These are phyloP conservation scores for Chitala chitala DNA, from an alignment of 2,113 vertebrate species.

Conservation along the genomic window DNA sequence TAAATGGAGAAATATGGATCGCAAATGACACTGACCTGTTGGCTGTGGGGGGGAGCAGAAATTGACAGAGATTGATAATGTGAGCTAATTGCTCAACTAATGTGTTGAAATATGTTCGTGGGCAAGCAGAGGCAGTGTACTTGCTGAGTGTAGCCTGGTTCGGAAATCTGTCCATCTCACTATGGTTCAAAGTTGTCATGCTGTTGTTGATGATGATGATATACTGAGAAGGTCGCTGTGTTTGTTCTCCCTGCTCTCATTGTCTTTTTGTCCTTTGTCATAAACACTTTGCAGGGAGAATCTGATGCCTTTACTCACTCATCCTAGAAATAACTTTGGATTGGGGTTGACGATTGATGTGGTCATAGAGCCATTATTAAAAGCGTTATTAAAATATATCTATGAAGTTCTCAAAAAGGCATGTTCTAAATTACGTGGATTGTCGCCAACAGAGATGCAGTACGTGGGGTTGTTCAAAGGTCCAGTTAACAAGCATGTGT, in stretches of 20 bases:
- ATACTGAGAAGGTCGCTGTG: slow-evolving; percentile 56
- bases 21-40: slow-evolving; percentile 19
- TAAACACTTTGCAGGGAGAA: slow-evolving; percentile 36
- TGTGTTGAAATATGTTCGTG: too few species aligned
- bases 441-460: too few species aligned
- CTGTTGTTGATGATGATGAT: slow-evolving; percentile 46
- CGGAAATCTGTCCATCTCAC: slow-evolving; percentile 47
- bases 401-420: too few species aligned
- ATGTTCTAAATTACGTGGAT: too few species aligned
- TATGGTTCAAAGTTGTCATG: slow-evolving; percentile 50
- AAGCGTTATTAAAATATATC: too few species aligned
- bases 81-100: slow-evolving; percentile 37
- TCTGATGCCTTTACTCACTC: slow-evolving; percentile 43
- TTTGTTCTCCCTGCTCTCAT: slow-evolving; percentile 50
- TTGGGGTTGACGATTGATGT: too few species aligned
- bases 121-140: slow-evolving; percentile 17
- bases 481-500: too few species aligned
- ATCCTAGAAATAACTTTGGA: slow-evolving; percentile 44
- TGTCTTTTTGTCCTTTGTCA: slow-evolving; percentile 18
- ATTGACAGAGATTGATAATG: not conserved
- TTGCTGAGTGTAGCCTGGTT: slow-evolving; percentile 33
- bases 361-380: too few species aligned
- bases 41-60: not conserved
- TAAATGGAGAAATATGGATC: slow-evolving; percentile 25
- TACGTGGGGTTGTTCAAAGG: too few species aligned